Evolutionary conservation across 2,797 vertebrate species (phyloP), one percentile per base, ranked within the genome.

Genomic region (Allobates femoralis): DNA sequence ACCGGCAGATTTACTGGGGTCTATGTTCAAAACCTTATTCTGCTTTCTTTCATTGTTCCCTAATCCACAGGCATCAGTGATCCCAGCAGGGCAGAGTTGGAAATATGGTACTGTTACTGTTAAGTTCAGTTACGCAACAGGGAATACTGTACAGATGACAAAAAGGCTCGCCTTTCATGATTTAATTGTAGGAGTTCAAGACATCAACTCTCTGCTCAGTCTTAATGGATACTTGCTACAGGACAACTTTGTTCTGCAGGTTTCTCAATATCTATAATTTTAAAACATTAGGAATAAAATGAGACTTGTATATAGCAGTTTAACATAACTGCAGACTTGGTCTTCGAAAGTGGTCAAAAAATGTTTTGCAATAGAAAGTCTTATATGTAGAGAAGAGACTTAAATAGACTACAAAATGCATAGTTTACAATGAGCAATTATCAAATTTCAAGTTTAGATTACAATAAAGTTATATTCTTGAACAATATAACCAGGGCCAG

Each of bases 1-100:
- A 86, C 88, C 91, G 90, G 91, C 88, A 89, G 90, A 90, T 91
- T 93, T 92, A 91, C 91, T 93, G 89, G 87, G 88, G 89, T 89
- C 92, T 89, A 84, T 87, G 86, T 89, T 91, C 90, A 90, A 91
- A 86, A 89, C 88, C 90, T 90, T 89, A 91, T 91, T 90, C 91
- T 86, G 88, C 90, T 91, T 88, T 90, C 89, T 90, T 85, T 88
- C 74, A 86, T 88, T 79, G 79, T 90, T 58, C 23, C 79, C 8
- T 84, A 89, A 89, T 88, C 80, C 89, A 79, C 84, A 89, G 85
- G 90, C 73, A 88, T 83, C 90, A 91, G 89, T 90, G 89, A 87
- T 88, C 89, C 88, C 90, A 90, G 89, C 79, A 84, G 76, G 87
- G 87, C 89, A 90, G 89, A 81, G 90, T 88, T 89, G 83, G 91